Evolutionary conservation across 2,113 vertebrate genomes (phyloP), one percentile per base, ranked within the genome.

Genomic region (Chunga burmeisteri): DNA sequence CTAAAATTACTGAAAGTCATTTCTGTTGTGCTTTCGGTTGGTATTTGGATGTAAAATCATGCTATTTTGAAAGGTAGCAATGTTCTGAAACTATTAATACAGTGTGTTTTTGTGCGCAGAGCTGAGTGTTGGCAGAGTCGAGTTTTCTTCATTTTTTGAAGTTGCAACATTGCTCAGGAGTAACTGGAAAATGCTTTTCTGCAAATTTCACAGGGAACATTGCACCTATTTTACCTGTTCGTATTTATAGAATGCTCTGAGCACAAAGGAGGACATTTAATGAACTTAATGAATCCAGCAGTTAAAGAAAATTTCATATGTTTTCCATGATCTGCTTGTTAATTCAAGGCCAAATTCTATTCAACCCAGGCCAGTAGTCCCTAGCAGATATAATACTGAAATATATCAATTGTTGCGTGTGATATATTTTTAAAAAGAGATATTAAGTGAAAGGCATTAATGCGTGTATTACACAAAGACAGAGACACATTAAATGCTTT

Each of bases 211-310:
- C 8, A n/a, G 47, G 81, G 85, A 63, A 44, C 29, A 13, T 65
- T 67, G 16, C 29, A 65, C 27, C 44, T 66, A 0, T 87, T 74
- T 85, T 68, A 68, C 58, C 34, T 87, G 32, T 55, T 74, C 8
- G 2, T 23, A 12, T 82, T 86, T 91, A 83, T 9, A 93, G 86
- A 80, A 86, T 80, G 63, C 55, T 40, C 83, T 5, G 6, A 91
- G 79, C 81, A 89, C 81, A 94, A 97, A 97, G 56, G 71, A 94
- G 29, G 38, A 47, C 42, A 75, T 96, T 93, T 83, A 84, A 71
- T 90, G 65, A 89, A 95, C 82, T 89, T 94, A 90, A 96, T 82
- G 32, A 97, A 96, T 86, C 61, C 63, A 67, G 90, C 95, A 94
- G 72, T 81, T 97, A 96, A 96, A 94, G 81, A 34, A 88, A 86